Base-by-base conservation (phyloP, 1,140 invertebrate genomes). In the Armadillidium nasatum region DNA sequence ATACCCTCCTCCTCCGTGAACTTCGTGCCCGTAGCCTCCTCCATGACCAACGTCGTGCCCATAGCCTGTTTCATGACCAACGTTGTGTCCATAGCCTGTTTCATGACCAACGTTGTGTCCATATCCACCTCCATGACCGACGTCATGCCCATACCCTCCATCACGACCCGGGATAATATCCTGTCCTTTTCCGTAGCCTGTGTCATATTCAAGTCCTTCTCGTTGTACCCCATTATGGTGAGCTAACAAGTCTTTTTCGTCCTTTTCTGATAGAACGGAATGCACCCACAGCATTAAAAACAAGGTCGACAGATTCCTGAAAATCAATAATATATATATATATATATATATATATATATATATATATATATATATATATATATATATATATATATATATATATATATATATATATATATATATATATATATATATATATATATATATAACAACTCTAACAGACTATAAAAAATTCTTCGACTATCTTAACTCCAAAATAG, bases 261-360 rank as follows among this genome's bases (percentile, higher is more conserved):
- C 50, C 50, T 19, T 60, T 60, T 60, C 50, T 13, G 50, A 60
- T 3, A 60, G 50, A 19, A 60, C 19, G 19, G 50, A 13, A 60
- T 13, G 50, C 1, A 60, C 33, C 33, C 33, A 60, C 3, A 60
- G 50, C 11, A 60, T 60, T 15, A 60, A 7, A 60, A 60, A 60
- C 7, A 60, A 60, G 11, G 50, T 60, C 50, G 11, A 13, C 2
- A 60, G 50, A 60, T 60, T 15, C 7, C 11, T 60, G 50, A 60
- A 60, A 60, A 1, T 3, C 2, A 13, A 4, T 4, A 60, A 15
- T 15, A 15, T 60, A 60, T 60, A 60, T 60, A 15, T 60, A 60
- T 60, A 60, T 60, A 60, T 60, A 60, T 60, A 60, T 60, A 60
- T 60, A 60, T 60, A 60, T 60, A 60, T 60, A 60, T 60, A 60